Percentiles rank a stretch among this genome's conserved stretches.
Evolutionary conservation across 2,797 vertebrate genomes (phyloP).

Genomic region (Anniella stebbinsi): DNA sequence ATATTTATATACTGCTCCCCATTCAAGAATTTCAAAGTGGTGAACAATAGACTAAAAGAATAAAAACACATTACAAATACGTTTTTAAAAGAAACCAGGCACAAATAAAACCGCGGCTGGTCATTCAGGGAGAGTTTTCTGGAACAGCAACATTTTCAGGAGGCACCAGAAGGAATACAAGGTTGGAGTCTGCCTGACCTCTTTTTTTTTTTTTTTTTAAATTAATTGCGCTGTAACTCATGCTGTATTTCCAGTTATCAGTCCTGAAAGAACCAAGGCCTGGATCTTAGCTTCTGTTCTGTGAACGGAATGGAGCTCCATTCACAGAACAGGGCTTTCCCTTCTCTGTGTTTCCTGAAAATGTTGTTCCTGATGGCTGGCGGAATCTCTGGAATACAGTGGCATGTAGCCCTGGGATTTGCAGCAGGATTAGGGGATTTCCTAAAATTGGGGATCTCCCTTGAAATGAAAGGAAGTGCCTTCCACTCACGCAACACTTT

Average conservation of each 20-base stretch:
- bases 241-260: background rate
- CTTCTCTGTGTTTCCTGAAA: background rate
- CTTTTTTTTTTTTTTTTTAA: background rate
- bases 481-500: background rate
- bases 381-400: background rate
- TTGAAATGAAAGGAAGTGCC: background rate
- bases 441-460: background rate
- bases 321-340: background rate
- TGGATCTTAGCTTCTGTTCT: background rate
- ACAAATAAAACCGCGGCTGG: too few species aligned
- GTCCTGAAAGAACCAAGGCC: background rate
- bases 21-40: too few species aligned
- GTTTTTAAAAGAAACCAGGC: too few species aligned
- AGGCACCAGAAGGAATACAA: too few species aligned
- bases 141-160: too few species aligned
- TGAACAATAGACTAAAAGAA: too few species aligned
- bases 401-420: background rate
- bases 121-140: too few species aligned
- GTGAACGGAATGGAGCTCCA: background rate
- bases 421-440: background rate
- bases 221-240: background rate
- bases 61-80: too few species aligned
- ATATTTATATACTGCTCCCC: too few species aligned
- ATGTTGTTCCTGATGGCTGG: background rate
- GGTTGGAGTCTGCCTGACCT: too few species aligned